Evolutionary conservation across 2,888 invertebrate genomes (phyloP), one percentile per base, ranked within the genome.

Genomic region (Dorcus hopei): DNA sequence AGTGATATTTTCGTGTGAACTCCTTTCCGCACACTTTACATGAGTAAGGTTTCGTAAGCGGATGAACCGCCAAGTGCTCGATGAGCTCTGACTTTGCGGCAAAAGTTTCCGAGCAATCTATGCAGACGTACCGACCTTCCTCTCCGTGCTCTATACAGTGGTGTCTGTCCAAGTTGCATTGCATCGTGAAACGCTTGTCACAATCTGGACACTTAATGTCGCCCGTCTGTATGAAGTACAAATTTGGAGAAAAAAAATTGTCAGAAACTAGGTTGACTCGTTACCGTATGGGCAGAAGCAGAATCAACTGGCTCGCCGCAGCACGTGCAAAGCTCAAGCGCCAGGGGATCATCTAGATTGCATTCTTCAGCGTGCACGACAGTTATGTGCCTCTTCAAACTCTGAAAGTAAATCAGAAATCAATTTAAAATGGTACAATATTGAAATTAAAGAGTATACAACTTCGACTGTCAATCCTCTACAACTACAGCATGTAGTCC

Each of bases 1-100:
- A 82, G 77, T 93, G 91, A 67, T 90, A 89, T 60, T 86, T 87
- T 57, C 92, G 80, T 1, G 88, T 89, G 75, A 93, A 93, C 61
- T 85, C 84, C 67, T 86, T 86, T 33, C 84, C 81, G 70, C 92
- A 93, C 56, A 83, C 80, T 38, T 82, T 81, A 74, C 92, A 93
- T 26, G 82, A 81, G 69, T 82, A 88, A 0, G 82, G 82, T 66
- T 85, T 85, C 39, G 79, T 78, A 57, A 83, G 78, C 49, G 86
- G 88, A 68, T 87, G 86, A 40, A 87, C 84, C 61, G 84, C 82
- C 68, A 87, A 82, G 73, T 93, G 93, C 43, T 87, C 80, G 23
- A 83, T 79, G 38, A 93, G 77, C 3, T 83, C 79, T 11, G 82
- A 81, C 61, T 83, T 83, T 59, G 85, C 82, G 1, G 85, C 85